Evolutionary conservation across 2,797 vertebrate genomes (phyloP).

Genomic region (Gallinago solitaria): DNA sequence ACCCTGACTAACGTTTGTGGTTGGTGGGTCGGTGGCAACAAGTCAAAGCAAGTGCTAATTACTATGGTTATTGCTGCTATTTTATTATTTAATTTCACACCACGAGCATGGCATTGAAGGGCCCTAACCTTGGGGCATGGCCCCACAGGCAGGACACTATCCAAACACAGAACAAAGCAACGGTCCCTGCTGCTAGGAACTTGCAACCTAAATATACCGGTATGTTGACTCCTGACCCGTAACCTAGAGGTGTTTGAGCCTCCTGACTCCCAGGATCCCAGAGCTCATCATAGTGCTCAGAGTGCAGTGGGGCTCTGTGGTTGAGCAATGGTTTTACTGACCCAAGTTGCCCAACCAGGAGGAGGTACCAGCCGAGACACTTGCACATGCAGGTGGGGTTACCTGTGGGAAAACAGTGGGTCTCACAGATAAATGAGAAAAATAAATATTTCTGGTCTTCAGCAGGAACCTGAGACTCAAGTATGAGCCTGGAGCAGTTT

Average conservation of each 20-base stretch:
- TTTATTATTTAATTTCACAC: slow-evolving; percentile 65
- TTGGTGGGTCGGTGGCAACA: slow-evolving; percentile 57
- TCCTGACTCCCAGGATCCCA: neutral
- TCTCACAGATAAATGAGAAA: neutral
- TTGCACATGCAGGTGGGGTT: neutral
- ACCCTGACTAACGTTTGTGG: slow-evolving; percentile 59
- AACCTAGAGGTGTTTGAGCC: neutral
- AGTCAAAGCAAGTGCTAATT: slow-evolving; percentile 61
- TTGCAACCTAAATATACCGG: neutral
- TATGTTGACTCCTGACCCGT: neutral
- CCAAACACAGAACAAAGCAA: slow-evolving; percentile 28
- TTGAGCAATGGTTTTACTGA: slow-evolving; percentile 28
- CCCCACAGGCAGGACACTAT: neutral
- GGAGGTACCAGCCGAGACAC: neutral
- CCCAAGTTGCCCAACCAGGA: slow-evolving; percentile 16
- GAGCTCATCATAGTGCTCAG: neutral
- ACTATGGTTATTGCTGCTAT: slow-evolving; percentile 35
- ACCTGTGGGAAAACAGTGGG: neutral
- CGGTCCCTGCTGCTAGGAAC: neutral
- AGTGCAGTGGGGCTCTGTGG: neutral
- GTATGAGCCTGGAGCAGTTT: neutral
- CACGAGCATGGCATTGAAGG: slow-evolving; percentile 34
- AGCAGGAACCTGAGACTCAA: neutral
- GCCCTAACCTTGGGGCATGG: neutral
- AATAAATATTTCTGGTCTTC: neutral